phyloP scores from a whole-genome alignment of 2,888 invertebrate genomes.

The Leucophora obtusa region DNA sequence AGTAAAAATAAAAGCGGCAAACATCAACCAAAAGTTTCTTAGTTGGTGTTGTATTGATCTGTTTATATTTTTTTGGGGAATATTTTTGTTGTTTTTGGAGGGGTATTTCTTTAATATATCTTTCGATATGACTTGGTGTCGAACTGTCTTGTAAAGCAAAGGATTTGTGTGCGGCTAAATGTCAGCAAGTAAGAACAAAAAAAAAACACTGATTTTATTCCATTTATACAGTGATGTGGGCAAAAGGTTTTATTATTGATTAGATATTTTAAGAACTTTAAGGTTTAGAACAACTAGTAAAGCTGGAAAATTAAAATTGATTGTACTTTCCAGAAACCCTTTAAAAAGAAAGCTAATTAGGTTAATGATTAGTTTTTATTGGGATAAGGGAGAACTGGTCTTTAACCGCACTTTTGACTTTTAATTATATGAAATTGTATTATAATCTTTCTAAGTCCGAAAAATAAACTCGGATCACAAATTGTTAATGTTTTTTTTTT shows the following conservation, averaged over 20 bases:
- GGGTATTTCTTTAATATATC: conserved; percentile 32
- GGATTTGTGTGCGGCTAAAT: conserved; percentile 64
- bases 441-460: too few species aligned
- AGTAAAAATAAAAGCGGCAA: conserved; percentile 57
- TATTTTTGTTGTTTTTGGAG: conserved; percentile 12
- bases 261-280: too few species aligned
- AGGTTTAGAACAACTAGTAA: too few species aligned
- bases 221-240: conserved; percentile 15
- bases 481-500: too few species aligned
- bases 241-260: neutral
- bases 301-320: too few species aligned
- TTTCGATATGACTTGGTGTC: conserved; percentile 62
- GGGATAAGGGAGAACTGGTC: too few species aligned
- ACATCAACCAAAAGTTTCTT: conserved; percentile 50
- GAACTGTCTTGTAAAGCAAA: conserved; percentile 66
- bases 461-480: too few species aligned
- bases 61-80: conserved; percentile 4
- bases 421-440: too few species aligned
- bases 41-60: conserved; percentile 31
- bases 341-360: too few species aligned
- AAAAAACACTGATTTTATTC: conserved; percentile 16
- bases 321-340: too few species aligned
- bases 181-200: conserved; percentile 39
- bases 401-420: too few species aligned
- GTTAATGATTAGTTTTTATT: too few species aligned